Conservation (phyloP, 2,888 invertebrate genomes). For the Litoditis marina region DNA sequence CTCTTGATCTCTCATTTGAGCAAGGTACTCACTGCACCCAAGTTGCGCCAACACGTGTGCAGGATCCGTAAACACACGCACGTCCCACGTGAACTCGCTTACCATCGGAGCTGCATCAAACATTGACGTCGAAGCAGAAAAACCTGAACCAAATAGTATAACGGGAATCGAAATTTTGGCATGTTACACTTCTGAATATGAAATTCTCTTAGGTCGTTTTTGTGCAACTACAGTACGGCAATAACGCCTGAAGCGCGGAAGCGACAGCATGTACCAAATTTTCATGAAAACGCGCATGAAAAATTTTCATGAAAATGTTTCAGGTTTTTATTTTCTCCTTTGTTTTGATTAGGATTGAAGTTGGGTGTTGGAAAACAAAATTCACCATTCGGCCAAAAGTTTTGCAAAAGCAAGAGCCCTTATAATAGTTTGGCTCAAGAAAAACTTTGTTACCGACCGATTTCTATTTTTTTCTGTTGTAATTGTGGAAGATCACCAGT, state of each 20-base stretch:
- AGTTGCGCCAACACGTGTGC: slow-evolving; percentile 56
- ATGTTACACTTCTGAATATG: too few species aligned
- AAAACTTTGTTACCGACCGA: too few species aligned
- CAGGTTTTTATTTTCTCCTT: too few species aligned
- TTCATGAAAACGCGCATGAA: neutral
- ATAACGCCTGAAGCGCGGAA: neutral
- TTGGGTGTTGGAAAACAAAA: too few species aligned
- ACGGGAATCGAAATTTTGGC: neutral
- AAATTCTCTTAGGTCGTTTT: neutral
- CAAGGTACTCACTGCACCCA: slow-evolving; percentile 56
- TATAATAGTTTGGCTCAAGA: too few species aligned
- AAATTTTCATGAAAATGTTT: neutral
- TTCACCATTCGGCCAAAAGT: too few species aligned
- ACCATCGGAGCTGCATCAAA: slow-evolving; percentile 39
- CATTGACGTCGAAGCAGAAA: slow-evolving; percentile 43
- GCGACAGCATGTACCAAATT: too few species aligned
- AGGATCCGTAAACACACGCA: slow-evolving; percentile 50
- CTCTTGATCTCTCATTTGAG: slow-evolving; percentile 56
- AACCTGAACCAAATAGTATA: slow-evolving; percentile 17
- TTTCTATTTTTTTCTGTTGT: too few species aligned
- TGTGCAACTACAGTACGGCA: neutral
- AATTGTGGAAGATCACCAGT: too few species aligned
- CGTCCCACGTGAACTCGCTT: slow-evolving; percentile 51
- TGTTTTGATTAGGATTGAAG: too few species aligned
- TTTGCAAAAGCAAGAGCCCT: too few species aligned